Base-by-base conservation (phyloP, 2,113 vertebrate genomes). In the Phylloscopus trochiloides region DNA sequence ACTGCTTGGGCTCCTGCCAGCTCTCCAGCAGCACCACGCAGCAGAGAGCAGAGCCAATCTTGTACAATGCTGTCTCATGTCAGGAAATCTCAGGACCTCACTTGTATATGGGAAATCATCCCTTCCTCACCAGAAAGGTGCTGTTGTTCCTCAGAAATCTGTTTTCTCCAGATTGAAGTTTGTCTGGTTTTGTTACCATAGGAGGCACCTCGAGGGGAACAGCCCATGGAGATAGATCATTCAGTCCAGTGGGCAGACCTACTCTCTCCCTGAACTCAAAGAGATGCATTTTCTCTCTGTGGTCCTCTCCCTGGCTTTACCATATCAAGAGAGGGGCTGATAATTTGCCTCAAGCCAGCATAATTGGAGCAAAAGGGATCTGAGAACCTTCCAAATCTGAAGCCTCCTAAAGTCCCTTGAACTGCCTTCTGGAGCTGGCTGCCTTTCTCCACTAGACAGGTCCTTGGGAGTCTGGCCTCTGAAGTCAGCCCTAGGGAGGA, bases 1-100 rank as follows among this genome's bases (percentile, higher is more conserved):
- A 0, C 71, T 75, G 32, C 58, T 61, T 67, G 58, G n/a, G 50
- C 63, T 59, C 29, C n/a, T 3, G 0, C 7, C 42, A 58, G 31
- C n/a, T 50, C 62, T 57, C 19, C 3, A 8, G 65, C 47, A 63
- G 19, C 63, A 47, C 42, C 52, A 7, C 0, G 0, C 25, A 63
- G 57, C 2, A 3, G 40, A 63, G 90, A 75, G 84, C 36, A 57
- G 50, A 80, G 51, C 11, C 1, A 3, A n/a, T 73, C 47, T 48
- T 20, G 11, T 57, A 18, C 0, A 1, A 8, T 48, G 24, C 29
- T 3, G 3, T 55, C 42, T 66, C 32, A 4, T 29, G n/a, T 45
- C 52, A 66, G 58, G 28, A 73, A 72, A 65, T 47, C 54, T 29
- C 14, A 90, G 58, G 36, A 36, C 16, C 17, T 76, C 8, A 0